These are phyloP conservation scores for Synergus itoensis DNA, from an alignment of 2,888 invertebrate genomes.

Conservation along the genomic window DNA sequence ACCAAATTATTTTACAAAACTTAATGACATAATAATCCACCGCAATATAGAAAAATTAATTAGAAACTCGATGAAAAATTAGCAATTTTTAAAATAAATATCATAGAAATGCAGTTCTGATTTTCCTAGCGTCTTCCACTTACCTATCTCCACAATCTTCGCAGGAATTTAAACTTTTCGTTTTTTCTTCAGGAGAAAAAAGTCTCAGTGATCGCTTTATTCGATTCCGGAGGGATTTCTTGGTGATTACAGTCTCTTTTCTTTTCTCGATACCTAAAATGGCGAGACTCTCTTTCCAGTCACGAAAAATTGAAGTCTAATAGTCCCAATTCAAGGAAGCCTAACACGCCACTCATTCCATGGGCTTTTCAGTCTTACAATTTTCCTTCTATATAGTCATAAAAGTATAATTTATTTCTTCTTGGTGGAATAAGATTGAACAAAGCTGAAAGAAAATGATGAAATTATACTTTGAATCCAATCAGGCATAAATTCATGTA, in stretches of 20 bases:
- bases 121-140: not conserved
- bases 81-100: not conserved
- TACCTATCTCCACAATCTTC: not conserved
- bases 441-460: too few relatives aligned
- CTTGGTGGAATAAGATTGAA: not conserved
- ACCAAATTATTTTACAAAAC: not conserved
- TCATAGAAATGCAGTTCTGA: not conserved
- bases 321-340: slow-evolving; percentile 1
- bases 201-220: slow-evolving; percentile 7
- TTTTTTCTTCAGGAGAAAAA: slow-evolving; percentile 3
- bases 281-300: not conserved
- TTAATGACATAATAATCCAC: too few relatives aligned
- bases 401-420: slow-evolving; percentile 19
- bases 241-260: slow-evolving; percentile 38
- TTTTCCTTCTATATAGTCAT: not conserved
- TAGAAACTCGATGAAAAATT: not conserved
- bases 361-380: not conserved
- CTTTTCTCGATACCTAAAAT: slow-evolving; percentile 35
- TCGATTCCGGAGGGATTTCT: slow-evolving; percentile 45
- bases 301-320: slow-evolving; percentile 32
- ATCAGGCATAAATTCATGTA: not conserved
- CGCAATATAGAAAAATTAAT: not conserved
- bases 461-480: too few relatives aligned
- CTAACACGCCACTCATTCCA: too few relatives aligned
- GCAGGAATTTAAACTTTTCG: slow-evolving; percentile 28